phyloP scores from a whole-genome alignment of 1,140 invertebrate species.

The Ectropis grisescens region DNA sequence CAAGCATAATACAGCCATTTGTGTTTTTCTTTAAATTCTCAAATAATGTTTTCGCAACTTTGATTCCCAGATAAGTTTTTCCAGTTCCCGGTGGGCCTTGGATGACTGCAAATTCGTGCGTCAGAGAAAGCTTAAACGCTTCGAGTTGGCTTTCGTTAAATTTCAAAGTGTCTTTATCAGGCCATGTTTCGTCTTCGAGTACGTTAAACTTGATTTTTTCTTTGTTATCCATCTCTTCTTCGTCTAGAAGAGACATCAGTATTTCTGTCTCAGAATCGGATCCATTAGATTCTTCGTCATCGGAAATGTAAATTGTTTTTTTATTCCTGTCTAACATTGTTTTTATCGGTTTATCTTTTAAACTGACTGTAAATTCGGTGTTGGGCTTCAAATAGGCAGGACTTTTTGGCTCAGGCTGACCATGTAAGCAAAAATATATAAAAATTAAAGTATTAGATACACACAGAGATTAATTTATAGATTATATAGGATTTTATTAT shows the following conservation, averaged over 20 bases:
- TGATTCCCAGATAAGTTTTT: slow-evolving; percentile 82
- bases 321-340: too few species aligned
- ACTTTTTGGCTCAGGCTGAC: too few species aligned
- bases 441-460: too few species aligned
- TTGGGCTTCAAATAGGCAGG: too few species aligned
- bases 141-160: slow-evolving; percentile 73
- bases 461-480: too few species aligned
- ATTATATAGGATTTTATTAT: too few species aligned
- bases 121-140: slow-evolving; percentile 53
- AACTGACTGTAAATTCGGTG: too few species aligned
- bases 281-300: too few species aligned
- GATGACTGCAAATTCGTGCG: slow-evolving; percentile 79
- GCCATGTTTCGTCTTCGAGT: slow-evolving; percentile 48
- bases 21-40: slow-evolving; percentile 42
- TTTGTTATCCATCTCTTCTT: neutral
- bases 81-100: slow-evolving; percentile 88
- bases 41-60: slow-evolving; percentile 74
- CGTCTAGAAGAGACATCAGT: neutral
- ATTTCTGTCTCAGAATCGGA: too few species aligned
- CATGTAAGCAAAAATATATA: too few species aligned
- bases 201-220: slow-evolving; percentile 15
- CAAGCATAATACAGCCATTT: slow-evolving; percentile 73
- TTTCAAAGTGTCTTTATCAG: slow-evolving; percentile 38
- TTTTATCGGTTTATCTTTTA: too few species aligned
- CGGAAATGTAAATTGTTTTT: too few species aligned